A percentile compares a stretch with the other conserved stretches of the same genome.
These are phyloP conservation scores for Notarius lentiginosus DNA, from an alignment of 2,113 vertebrate genomes.

Conservation along the genomic window DNA sequence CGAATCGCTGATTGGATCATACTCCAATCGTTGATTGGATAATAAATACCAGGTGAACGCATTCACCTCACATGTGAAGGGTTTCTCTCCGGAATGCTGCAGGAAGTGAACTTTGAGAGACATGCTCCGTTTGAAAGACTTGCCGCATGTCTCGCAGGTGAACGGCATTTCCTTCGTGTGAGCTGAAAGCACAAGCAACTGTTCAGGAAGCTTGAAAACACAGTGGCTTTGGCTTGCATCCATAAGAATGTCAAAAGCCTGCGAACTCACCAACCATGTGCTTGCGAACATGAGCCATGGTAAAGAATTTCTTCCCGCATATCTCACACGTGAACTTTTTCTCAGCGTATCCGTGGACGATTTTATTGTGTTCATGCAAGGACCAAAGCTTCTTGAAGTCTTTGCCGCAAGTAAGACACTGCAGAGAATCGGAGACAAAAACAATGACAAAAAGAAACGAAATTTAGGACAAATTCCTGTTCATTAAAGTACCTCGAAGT, in stretches of 20 bases:
- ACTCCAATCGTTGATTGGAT: no score
- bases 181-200: conserved; percentile 59
- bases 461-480: neutral
- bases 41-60: no score
- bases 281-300: conserved; percentile 87
- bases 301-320: conserved; percentile 87
- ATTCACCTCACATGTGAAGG: conserved; percentile 83
- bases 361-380: conserved; percentile 84
- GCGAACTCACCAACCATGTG: conserved; percentile 86
- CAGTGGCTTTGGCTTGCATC: neutral
- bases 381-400: conserved; percentile 88
- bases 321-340: conserved; percentile 86
- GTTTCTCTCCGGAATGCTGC: conserved; percentile 86
- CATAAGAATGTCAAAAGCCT: neutral
- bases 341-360: conserved; percentile 79
- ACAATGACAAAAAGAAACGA: neutral
- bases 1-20: no score
- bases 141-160: conserved; percentile 86
- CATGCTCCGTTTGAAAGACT: conserved; percentile 89
- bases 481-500: neutral
- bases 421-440: neutral
- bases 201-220: neutral
- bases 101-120: conserved; percentile 86
- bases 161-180: conserved; percentile 91
- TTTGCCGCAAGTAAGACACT: conserved; percentile 84